Evolutionary conservation across 64 coral and sea anemone genomes (phyloP).

Genomic region (Montipora cactus): DNA sequence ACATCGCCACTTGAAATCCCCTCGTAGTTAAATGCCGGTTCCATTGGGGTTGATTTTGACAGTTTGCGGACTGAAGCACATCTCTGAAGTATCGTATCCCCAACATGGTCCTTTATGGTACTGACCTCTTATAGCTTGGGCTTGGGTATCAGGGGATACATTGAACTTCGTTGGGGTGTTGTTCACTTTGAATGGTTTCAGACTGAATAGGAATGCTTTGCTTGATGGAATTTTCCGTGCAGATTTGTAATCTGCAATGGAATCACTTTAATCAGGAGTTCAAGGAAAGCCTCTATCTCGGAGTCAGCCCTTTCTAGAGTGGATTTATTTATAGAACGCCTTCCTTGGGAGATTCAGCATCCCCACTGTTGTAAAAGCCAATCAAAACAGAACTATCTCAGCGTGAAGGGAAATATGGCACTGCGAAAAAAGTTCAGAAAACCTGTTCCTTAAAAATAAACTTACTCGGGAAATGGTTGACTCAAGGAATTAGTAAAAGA

Average conservation of each 20-base stretch:
- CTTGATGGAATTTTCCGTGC: background rate
- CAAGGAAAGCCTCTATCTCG: too few relatives aligned
- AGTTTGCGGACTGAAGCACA: background rate
- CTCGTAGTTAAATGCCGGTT: background rate
- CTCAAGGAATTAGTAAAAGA: too few relatives aligned
- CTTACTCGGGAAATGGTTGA: too few relatives aligned
- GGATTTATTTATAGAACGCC: too few relatives aligned
- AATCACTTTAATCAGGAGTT: too few relatives aligned
- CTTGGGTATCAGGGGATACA: background rate
- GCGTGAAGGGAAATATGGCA: too few relatives aligned
- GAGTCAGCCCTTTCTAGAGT: too few relatives aligned
- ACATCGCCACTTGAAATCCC: background rate
- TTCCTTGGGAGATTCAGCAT: too few relatives aligned
- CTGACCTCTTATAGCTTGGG: background rate
- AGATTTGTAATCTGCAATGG: background rate
- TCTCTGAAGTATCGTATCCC: background rate
- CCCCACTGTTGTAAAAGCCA: too few relatives aligned
- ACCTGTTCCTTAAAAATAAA: too few relatives aligned
- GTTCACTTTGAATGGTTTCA: background rate
- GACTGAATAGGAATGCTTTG: conserved; percentile 10
- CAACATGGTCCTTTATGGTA: background rate
- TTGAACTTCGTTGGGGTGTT: background rate
- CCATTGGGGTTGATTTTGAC: background rate
- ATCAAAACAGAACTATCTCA: too few relatives aligned
- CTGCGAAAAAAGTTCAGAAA: too few relatives aligned